These are phyloP conservation scores for Rhipidura dahli DNA, from an alignment of 2,113 vertebrate species.

Conservation along the genomic window DNA sequence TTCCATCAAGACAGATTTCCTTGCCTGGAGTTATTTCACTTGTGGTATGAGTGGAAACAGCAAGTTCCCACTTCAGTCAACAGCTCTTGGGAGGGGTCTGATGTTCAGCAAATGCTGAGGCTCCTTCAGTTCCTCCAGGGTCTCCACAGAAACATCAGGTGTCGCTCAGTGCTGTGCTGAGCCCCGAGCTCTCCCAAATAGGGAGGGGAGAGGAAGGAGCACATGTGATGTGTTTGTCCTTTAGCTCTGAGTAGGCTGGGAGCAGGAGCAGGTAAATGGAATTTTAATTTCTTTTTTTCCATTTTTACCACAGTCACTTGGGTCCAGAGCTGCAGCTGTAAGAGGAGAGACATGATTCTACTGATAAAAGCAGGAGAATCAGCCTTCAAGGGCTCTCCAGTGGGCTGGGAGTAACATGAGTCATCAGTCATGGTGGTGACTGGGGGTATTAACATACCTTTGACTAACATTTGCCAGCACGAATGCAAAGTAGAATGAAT, in stretches of 20 bases:
- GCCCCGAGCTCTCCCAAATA: neutral
- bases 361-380: neutral
- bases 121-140: neutral
- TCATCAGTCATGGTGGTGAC: constrained; percentile 28
- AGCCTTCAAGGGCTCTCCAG: constrained; percentile 31
- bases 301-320: neutral
- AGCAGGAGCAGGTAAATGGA: neutral
- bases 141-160: neutral
- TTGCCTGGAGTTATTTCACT: neutral
- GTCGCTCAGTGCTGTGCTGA: neutral
- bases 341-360: neutral
- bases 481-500: neutral
- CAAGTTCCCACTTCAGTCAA: constrained; percentile 23
- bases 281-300: neutral
- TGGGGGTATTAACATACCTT: neutral
- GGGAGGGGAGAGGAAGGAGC: neutral
- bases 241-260: neutral
- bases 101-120: neutral
- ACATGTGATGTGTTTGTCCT: neutral
- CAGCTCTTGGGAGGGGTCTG: neutral
- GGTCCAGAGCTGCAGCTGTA: neutral
- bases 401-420: constrained; percentile 6
- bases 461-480: neutral
- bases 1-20: neutral
- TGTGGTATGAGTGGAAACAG: neutral